A percentile compares a stretch with the other conserved stretches of the same genome.
Evolutionary conservation across 2,113 vertebrate species (phyloP).

Genomic region (Tilapia sparmanii): DNA sequence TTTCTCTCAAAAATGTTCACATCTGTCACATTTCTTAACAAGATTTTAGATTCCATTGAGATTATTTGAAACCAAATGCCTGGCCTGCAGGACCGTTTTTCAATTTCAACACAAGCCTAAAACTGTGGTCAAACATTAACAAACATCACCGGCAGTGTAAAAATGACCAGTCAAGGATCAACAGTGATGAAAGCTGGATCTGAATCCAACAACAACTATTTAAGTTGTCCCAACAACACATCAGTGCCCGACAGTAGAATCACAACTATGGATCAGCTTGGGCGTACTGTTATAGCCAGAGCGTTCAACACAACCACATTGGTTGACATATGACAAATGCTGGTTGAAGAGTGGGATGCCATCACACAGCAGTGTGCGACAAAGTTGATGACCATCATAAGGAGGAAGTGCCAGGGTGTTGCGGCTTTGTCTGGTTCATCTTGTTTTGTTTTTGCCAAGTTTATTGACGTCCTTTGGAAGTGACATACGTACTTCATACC

Average conservation of each 20-base stretch:
- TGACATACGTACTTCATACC: neutral
- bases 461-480: neutral
- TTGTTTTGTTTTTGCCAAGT: neutral
- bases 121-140: neutral
- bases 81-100: too few species aligned
- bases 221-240: neutral
- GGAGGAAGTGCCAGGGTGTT: neutral
- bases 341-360: neutral
- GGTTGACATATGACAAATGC: neutral
- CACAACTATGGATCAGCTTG: neutral
- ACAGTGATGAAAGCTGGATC: neutral
- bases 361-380: neutral
- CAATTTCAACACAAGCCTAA: neutral
- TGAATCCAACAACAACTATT: neutral
- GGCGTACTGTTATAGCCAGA: neutral
- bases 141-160: neutral
- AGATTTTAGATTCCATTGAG: neutral
- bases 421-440: neutral
- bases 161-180: neutral
- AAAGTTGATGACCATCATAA: neutral
- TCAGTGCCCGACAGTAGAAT: neutral
- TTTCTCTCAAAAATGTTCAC: neutral
- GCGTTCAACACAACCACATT: accelerated
- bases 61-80: neutral
- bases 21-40: neutral